Evolutionary conservation across 2,113 vertebrate species (phyloP), one percentile per base, ranked within the genome.

Genomic region (Bujurquina vittata): DNA sequence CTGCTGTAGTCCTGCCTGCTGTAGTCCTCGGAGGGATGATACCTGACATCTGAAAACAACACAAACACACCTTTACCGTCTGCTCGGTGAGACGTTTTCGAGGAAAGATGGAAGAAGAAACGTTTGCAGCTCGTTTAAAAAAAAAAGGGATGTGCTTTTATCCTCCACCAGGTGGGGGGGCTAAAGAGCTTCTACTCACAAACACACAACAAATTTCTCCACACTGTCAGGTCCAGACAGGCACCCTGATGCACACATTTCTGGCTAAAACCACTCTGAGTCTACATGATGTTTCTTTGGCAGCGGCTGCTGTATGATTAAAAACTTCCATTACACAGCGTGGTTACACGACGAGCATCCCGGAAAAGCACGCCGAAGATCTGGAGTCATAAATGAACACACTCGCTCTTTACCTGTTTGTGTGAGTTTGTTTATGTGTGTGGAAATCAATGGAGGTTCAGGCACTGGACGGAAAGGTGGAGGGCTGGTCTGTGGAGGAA

Each of bases 391-490:
- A 72, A 54, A 72, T 72, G 0, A 31, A 72, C 18, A 52, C 43
- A 52, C 46, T 46, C 43, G 49, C 22, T 60, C 35, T 14, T 81
- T 80, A 95, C 95, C 92, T 91, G 81, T 63, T 65, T 79, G 63
- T 73, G 57, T 63, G 20, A 81, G 11, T 26, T 10, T 81, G 72
- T 26, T 11, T 52, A 77, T 81, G 0, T 84, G 11, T 3, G 90
- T 86, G 62, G 85, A 57, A 0, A 77, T 87, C 75, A 93, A 67
- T 1, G 94, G 93, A 1, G 94, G 94, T 37, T 91, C 87, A 6
- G 94, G 89, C 10, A 94, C 80, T 0, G 94, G 92, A 17, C 84
- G 87, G 9, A 83, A 46, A 3, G 90, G 20, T 3, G 88, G 29
- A 17, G 88, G 40, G 0, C 91, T 93, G 54, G 77, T 88, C 93